Percentiles rank a stretch among this genome's conserved stretches.
These are phyloP conservation scores for Polypterus senegalus DNA, from an alignment of 2,113 vertebrate species.

Conservation along the genomic window DNA sequence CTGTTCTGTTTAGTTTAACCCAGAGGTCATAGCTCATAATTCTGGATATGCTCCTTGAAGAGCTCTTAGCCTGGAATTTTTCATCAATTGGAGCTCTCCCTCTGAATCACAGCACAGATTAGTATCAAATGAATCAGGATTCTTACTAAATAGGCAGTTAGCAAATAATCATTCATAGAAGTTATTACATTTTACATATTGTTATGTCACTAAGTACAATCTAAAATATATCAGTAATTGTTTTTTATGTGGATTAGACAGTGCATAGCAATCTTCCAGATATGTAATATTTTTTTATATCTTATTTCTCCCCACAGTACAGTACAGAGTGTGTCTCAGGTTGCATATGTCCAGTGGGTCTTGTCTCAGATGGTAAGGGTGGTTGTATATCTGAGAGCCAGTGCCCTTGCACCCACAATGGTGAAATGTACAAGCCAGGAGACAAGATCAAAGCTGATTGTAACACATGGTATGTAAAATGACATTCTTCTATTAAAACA, in stretches of 20 bases:
- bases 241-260: background rate
- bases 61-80: background rate
- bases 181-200: background rate
- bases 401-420: conserved; percentile 75
- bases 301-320: conserved; percentile 39
- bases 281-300: conserved; percentile 11
- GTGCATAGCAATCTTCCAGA: background rate
- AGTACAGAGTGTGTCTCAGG: conserved; percentile 69
- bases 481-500: conserved; percentile 9
- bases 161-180: background rate
- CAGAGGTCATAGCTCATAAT: background rate
- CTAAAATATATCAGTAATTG: background rate
- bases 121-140: background rate
- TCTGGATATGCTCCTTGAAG: background rate
- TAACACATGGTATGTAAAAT: conserved; percentile 66
- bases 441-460: conserved; percentile 54
- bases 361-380: conserved; percentile 64
- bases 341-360: conserved; percentile 66
- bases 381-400: conserved; percentile 56
- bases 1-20: background rate
- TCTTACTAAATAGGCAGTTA: background rate
- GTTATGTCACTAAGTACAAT: background rate
- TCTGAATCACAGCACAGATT: background rate
- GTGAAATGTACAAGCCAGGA: conserved; percentile 48
- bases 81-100: no score